Conservation (phyloP, 2,888 invertebrate genomes). For the Coremacera marginata region DNA sequence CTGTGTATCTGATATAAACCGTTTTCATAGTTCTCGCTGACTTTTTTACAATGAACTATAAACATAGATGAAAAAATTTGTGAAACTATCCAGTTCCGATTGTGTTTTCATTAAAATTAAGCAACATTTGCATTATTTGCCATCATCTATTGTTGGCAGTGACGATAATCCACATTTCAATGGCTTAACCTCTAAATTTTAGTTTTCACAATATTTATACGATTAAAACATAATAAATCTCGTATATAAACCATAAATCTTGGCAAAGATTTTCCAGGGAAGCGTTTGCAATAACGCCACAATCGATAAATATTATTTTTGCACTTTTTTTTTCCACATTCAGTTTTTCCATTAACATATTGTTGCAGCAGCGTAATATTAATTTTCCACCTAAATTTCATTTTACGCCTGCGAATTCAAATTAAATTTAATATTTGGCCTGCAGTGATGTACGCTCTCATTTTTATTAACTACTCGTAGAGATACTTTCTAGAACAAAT, state of each 20-base stretch:
- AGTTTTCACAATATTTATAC: slow-evolving; percentile 4
- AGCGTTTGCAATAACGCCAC: slow-evolving; percentile 8
- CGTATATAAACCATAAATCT: slow-evolving; percentile 8
- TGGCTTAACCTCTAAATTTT: slow-evolving; percentile 10
- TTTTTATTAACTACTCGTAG: slow-evolving; percentile 46
- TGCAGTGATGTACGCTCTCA: slow-evolving; percentile 49
- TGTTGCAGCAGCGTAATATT: background rate
- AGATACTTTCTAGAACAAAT: slow-evolving; percentile 47
- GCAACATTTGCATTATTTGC: background rate
- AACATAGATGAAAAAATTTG: too few species aligned
- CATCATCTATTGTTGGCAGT: background rate
- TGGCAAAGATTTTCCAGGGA: background rate
- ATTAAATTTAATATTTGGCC: slow-evolving; percentile 27
- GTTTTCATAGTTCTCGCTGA: too few species aligned
- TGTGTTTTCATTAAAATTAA: too few species aligned
- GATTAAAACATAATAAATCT: slow-evolving; percentile 17
- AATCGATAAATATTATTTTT: slow-evolving; percentile 9
- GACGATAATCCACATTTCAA: background rate
- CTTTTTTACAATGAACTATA: too few species aligned
- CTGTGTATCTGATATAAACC: too few species aligned
- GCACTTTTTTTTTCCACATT: background rate
- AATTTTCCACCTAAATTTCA: slow-evolving; percentile 27
- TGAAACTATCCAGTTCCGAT: too few species aligned
- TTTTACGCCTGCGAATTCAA: slow-evolving; percentile 14
- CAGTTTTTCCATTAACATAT: background rate